phyloP scores from a whole-genome alignment of 2,888 invertebrate species.

The Dicranocentrus wangi region DNA sequence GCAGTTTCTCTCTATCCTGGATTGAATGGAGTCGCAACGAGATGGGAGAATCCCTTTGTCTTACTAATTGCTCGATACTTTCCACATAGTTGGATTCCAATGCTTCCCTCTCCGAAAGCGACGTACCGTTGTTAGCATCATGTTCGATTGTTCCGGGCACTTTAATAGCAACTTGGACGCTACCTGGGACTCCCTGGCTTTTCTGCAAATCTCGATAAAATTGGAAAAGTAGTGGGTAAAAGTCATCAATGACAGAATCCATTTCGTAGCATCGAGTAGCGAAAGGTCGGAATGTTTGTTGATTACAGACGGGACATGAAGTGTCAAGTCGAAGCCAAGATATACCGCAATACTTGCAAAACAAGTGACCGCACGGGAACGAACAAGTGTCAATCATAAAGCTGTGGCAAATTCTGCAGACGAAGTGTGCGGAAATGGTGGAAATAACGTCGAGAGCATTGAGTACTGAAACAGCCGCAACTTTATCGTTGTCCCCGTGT shows the following conservation, averaged over 20 bases:
- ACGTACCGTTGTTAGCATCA: background rate
- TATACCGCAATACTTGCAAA: conserved; percentile 35
- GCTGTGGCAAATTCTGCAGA: conserved; percentile 25
- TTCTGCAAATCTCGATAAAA: conserved; percentile 15
- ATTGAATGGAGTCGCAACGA: conserved; percentile 13
- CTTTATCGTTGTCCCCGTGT: background rate
- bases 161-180: conserved; percentile 1
- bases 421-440: conserved; percentile 21
- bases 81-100: background rate
- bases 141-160: background rate
- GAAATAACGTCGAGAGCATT: conserved; percentile 19
- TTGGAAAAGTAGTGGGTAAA: conserved; percentile 25
- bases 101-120: background rate
- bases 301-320: conserved; percentile 17
- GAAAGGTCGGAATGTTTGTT: conserved; percentile 23
- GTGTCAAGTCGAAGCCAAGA: conserved; percentile 28
- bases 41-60: background rate
- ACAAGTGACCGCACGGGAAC: conserved; percentile 37
- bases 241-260: conserved; percentile 31
- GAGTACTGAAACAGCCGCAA: background rate
- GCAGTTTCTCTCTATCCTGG: conserved; percentile 20
- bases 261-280: conserved; percentile 39
- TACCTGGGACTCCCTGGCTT: too few relatives aligned
- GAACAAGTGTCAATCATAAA: conserved; percentile 48
- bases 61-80: background rate